Conservation (phyloP, 2,113 vertebrate genomes). For the Collichthys lucidus region DNA sequence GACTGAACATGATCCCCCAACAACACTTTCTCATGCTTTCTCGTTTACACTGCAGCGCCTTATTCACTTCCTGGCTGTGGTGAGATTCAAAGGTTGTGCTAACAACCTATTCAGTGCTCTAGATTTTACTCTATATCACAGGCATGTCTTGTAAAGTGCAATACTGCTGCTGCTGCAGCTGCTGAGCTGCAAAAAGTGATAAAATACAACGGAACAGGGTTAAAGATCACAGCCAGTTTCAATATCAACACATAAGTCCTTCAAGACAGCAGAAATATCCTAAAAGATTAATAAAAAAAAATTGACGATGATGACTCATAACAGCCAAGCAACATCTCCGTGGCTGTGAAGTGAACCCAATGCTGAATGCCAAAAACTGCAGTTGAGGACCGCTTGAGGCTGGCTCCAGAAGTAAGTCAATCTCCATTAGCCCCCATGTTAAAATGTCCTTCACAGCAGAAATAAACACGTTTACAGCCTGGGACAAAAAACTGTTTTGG, state of each 20-base stretch:
- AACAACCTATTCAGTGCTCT: neutral
- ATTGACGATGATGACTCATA: too few species aligned
- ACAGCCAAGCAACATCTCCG: neutral
- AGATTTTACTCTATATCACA: neutral
- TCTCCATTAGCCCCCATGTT: too few species aligned
- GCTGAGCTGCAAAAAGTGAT: neutral
- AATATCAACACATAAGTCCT: neutral
- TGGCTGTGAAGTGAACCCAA: too few species aligned
- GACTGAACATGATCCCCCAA: neutral
- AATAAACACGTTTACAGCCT: too few species aligned
- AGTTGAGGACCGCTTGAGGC: too few species aligned
- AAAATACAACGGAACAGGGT: neutral
- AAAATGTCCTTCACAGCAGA: too few species aligned
- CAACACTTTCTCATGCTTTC: neutral
- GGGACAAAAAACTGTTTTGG: too few species aligned
- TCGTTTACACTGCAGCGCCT: neutral
- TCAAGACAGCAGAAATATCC: neutral
- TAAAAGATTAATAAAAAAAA: neutral
- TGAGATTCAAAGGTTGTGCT: neutral
- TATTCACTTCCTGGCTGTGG: conserved; percentile 4
- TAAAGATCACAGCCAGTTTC: neutral
- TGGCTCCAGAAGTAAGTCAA: too few species aligned
- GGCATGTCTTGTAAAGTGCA: too few species aligned
- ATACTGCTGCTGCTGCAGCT: neutral
- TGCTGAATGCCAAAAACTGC: too few species aligned